phyloP scores from a whole-genome alignment of 2,113 vertebrate genomes.

The Sitta europaea region DNA sequence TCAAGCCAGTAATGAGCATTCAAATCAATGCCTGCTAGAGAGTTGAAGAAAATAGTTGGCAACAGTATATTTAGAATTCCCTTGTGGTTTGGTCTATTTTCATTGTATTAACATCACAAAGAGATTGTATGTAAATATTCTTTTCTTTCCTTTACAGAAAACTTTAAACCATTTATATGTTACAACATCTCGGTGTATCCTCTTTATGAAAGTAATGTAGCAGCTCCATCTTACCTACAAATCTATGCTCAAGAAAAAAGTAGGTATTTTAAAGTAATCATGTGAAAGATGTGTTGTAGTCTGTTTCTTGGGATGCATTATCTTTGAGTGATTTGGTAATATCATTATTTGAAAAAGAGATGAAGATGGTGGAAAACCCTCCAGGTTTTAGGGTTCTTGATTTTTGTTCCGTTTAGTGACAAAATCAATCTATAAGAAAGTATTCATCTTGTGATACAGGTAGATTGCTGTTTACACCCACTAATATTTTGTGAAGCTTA shows the following conservation, averaged over 20 bases:
- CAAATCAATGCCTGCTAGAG: not conserved
- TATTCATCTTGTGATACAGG: not conserved
- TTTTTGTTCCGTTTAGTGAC: not conserved
- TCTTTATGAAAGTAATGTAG: constrained; percentile 16
- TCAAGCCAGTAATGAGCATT: not conserved
- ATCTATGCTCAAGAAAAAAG: constrained; percentile 63
- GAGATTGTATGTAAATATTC: not conserved
- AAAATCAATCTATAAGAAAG: not conserved
- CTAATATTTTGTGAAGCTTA: not conserved
- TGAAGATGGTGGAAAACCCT: fast-evolving
- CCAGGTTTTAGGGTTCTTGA: not conserved
- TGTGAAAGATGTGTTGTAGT: not conserved
- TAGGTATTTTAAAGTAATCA: constrained; percentile 37
- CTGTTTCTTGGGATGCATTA: not conserved
- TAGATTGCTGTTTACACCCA: not conserved
- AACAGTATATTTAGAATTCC: not conserved
- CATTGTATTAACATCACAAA: not conserved
- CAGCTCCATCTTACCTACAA: constrained; percentile 47
- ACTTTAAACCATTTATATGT: constrained; percentile 54
- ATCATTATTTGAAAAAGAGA: not conserved
- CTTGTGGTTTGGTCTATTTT: not conserved
- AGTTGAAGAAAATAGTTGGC: not conserved
- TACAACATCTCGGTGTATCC: constrained; percentile 77
- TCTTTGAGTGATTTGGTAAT: not conserved
- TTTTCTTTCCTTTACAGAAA: constrained; percentile 38